Percentiles rank a stretch among this genome's conserved stretches.
Conservation (phyloP, 2,888 invertebrate genomes). For the Papilio demoleus region DNA sequence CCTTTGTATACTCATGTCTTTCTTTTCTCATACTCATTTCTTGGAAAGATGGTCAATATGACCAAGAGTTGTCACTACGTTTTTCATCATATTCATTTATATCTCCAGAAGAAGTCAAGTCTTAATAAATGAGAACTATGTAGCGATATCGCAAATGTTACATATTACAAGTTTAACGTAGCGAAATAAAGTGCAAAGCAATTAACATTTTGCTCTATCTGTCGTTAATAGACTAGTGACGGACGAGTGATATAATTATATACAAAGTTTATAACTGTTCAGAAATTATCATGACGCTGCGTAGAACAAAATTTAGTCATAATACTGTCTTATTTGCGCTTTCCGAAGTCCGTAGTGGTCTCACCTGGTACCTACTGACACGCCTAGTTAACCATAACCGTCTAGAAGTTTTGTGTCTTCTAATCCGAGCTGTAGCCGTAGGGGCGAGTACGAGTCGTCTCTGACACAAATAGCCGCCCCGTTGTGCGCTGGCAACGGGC, state of each 20-base stretch:
- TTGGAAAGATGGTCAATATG: no score
- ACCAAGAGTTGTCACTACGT: no score
- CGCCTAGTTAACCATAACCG: neutral
- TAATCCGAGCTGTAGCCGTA: neutral
- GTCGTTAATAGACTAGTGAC: slow-evolving; percentile 37
- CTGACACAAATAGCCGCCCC: slow-evolving; percentile 68
- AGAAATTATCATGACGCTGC: neutral
- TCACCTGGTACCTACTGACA: neutral
- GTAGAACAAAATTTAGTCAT: no score
- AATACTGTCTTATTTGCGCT: no score
- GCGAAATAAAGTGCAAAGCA: neutral
- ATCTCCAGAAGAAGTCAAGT: no score
- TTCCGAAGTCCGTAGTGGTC: no score
- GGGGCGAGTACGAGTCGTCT: slow-evolving; percentile 50
- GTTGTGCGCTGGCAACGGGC: slow-evolving; percentile 69
- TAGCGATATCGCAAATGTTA: slow-evolving; percentile 1
- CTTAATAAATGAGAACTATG: neutral
- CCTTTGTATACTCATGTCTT: no score
- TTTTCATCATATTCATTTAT: no score
- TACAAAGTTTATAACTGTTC: neutral
- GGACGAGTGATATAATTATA: slow-evolving; percentile 42
- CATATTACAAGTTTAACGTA: neutral
- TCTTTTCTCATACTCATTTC: no score
- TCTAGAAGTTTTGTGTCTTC: neutral
- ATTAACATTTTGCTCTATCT: slow-evolving; percentile 28